Conservation (phyloP, 2,888 invertebrate genomes). For the Acanthosepion pharaonis region DNA sequence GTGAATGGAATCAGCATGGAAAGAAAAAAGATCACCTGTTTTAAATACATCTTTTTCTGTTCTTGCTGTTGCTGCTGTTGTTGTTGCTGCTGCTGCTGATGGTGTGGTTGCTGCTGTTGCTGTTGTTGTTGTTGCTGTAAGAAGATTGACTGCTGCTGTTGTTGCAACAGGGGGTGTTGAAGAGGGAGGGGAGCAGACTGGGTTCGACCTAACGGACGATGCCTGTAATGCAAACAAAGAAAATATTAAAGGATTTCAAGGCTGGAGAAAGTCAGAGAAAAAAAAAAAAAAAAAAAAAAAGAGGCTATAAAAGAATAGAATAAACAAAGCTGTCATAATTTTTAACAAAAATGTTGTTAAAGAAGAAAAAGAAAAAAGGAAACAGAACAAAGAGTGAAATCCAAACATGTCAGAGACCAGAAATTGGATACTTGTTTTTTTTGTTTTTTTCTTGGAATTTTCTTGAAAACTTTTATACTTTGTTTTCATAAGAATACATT, state of each 20-base stretch:
- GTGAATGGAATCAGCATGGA: neutral
- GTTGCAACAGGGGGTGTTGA: constrained; percentile 87
- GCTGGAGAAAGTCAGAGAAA: neutral
- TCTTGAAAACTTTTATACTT: no score
- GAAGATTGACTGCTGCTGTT: constrained; percentile 58
- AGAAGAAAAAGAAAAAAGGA: no score
- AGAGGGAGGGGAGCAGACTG: constrained; percentile 94
- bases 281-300: neutral
- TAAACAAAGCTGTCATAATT: no score
- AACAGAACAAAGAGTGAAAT: no score
- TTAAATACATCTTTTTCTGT: constrained; percentile 66
- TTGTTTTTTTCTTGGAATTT: no score
- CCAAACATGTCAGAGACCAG: no score
- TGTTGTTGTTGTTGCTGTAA: constrained; percentile 64
- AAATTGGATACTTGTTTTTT: no score
- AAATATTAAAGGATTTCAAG: neutral
- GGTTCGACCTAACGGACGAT: constrained; percentile 90
- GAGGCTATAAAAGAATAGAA: neutral
- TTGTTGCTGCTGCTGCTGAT: constrained; percentile 54
- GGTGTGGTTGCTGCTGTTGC: constrained; percentile 54
- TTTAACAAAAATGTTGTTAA: no score
- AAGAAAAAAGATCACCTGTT: constrained; percentile 62
- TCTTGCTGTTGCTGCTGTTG: constrained; percentile 76
- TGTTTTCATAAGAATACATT: no score
- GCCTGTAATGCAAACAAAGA: constrained; percentile 77